phyloP scores from a whole-genome alignment of 2,888 invertebrate species.

The Arge pagana region DNA sequence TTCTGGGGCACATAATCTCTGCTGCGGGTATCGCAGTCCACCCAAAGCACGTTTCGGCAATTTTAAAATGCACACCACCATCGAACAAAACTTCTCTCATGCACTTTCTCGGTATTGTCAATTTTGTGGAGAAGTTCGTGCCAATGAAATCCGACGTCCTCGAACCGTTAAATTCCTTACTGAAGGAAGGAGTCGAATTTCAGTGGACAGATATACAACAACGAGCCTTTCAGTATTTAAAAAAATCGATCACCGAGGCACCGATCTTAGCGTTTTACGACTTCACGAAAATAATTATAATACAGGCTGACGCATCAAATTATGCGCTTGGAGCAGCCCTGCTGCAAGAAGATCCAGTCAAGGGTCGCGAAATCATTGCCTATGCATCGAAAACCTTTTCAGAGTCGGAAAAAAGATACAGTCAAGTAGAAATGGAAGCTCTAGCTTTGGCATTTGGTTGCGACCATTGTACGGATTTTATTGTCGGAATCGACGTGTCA shows the following conservation, averaged over 20 bases:
- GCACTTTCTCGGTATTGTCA: slow-evolving; percentile 30
- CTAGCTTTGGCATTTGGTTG: slow-evolving; percentile 43
- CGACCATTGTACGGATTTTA: slow-evolving; percentile 41
- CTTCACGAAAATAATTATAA: slow-evolving; percentile 25
- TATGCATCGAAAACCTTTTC: slow-evolving; percentile 44
- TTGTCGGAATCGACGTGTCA: slow-evolving; percentile 37
- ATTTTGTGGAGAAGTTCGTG: slow-evolving; percentile 28
- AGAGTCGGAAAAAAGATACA: slow-evolving; percentile 43
- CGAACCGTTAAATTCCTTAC: slow-evolving; percentile 27
- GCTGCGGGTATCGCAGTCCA: slow-evolving; percentile 26
- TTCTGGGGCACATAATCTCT: slow-evolving; percentile 36
- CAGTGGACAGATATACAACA: slow-evolving; percentile 30
- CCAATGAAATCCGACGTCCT: slow-evolving; percentile 33
- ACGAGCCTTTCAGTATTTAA: slow-evolving; percentile 38
- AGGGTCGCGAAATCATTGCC: slow-evolving; percentile 37
- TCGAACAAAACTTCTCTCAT: slow-evolving; percentile 27
- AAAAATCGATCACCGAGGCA: slow-evolving; percentile 32
- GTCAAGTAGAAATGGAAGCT: slow-evolving; percentile 50
- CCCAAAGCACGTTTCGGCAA: slow-evolving; percentile 27
- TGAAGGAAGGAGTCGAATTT: slow-evolving; percentile 26
- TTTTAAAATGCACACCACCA: slow-evolving; percentile 26
- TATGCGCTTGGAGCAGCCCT: slow-evolving; percentile 43
- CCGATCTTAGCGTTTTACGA: slow-evolving; percentile 43
- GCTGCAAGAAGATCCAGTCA: slow-evolving; percentile 34
- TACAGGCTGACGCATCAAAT: slow-evolving; percentile 40